These are phyloP conservation scores for Lytechinus variegatus DNA, from an alignment of 35 echinoderm and acorn worm genomes.

Conservation along the genomic window DNA sequence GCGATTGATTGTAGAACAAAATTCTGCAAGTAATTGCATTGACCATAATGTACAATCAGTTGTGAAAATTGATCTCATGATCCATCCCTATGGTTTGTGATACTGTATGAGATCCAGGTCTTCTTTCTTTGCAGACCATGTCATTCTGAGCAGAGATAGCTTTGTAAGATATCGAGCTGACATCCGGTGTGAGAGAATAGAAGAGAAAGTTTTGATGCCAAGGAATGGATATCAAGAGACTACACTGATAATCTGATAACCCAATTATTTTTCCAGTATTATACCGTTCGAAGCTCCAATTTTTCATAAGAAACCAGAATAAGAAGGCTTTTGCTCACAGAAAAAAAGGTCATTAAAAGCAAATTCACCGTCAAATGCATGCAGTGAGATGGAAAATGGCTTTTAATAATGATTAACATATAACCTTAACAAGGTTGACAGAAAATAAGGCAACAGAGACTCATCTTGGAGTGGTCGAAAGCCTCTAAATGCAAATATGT, in stretches of 20 bases:
- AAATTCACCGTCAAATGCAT: neutral
- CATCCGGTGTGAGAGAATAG: neutral
- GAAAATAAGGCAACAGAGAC: neutral
- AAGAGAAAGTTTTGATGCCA: neutral
- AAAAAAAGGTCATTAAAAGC: neutral
- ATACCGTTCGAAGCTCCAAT: too few relatives aligned
- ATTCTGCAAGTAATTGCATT: too few relatives aligned
- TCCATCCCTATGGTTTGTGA: too few relatives aligned
- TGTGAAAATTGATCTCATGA: too few relatives aligned
- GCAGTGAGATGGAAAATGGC: neutral
- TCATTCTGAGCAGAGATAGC: neutral
- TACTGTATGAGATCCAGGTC: too few relatives aligned
- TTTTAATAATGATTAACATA: constrained; percentile 8
- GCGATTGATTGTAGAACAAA: too few relatives aligned
- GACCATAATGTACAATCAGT: too few relatives aligned
- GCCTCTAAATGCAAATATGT: neutral
- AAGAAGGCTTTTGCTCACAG: neutral
- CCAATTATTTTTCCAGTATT: neutral
- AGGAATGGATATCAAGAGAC: neutral
- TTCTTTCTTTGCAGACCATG: neutral
- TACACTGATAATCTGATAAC: neutral
- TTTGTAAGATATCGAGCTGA: neutral
- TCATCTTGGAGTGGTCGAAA: neutral
- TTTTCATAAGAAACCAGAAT: neutral
- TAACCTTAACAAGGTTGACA: neutral